Conservation (phyloP, 2,888 invertebrate genomes). For the Limnephilus marmoratus region DNA sequence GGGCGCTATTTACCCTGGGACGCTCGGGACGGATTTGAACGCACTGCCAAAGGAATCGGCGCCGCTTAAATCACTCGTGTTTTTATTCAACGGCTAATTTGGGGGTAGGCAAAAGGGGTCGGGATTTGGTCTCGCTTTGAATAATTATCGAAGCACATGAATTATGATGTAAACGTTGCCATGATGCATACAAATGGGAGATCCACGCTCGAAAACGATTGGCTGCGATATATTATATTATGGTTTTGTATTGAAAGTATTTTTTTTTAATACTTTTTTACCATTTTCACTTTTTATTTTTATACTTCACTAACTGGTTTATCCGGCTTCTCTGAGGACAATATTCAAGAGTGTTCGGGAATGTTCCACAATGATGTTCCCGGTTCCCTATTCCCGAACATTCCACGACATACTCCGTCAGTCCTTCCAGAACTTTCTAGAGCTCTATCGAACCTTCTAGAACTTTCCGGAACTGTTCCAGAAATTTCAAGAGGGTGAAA, state of each 20-base stretch:
- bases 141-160: neutral
- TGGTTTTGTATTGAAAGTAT: neutral
- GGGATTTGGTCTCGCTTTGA: neutral
- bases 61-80: neutral
- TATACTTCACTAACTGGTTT: too few species aligned
- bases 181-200: neutral
- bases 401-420: too few species aligned
- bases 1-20: neutral
- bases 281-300: too few species aligned
- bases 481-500: too few species aligned
- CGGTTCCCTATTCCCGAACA: too few species aligned
- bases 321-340: too few species aligned
- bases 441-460: too few species aligned
- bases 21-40: neutral
- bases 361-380: too few species aligned
- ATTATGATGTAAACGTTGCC: neutral
- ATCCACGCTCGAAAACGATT: neutral
- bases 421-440: too few species aligned
- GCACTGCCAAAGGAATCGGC: neutral
- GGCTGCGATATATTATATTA: neutral
- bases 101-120: neutral
- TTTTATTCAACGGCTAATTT: neutral
- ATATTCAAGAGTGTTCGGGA: too few species aligned
- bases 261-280: too few species aligned
- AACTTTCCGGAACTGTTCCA: too few species aligned